Evolutionary conservation across 2,113 vertebrate genomes (phyloP), one percentile per base, ranked within the genome.

Genomic region (Lutjanus erythropterus): DNA sequence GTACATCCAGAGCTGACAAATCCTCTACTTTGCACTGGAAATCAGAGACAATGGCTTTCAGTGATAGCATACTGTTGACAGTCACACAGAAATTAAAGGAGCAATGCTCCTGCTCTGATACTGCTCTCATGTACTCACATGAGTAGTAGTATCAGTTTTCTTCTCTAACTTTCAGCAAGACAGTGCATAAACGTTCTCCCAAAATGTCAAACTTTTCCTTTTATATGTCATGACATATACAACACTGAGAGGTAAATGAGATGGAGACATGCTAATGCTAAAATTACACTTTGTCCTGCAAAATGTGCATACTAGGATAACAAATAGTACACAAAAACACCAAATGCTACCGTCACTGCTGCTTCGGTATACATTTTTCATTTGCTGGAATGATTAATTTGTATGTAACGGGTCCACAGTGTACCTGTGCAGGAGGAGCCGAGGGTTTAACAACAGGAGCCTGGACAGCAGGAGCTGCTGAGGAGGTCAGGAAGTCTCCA

Each of bases 401-500:
- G 59, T 11, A n/a, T 7, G 35, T 44, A 5, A 21, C 2, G 23
- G 0, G 46, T 23, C 15, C 3, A 19, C 11, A 42, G 19, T 18
- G 6, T 69, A 93, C 93, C 78, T 86, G 69, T 56, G 80, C 25
- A 29, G 89, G 71, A 44, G 88, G 74, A 7, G 73, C 83, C 9
- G 88, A 82, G 29, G 90, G 55, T 58, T 9, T 9, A 58, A 68
- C 23, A 9, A 82, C 71, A 27, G 91, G 16, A 59, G 89, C 88
- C 31, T 92, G 76, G 42, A 92, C 91, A 11, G 47, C 55, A 75
- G 92, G 89, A 71, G 91, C 91, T 8, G 66, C 44, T 10, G 85
- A 72, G 6, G 90, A 49, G 19, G 59, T 46, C 23, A 16, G n/a
- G 12, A 95, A 93, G 81, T 80, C 95, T 73, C 84, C 94, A 31